Evolutionary conservation across 2,888 invertebrate species (phyloP).

Genomic region (Hydraecia micacea): DNA sequence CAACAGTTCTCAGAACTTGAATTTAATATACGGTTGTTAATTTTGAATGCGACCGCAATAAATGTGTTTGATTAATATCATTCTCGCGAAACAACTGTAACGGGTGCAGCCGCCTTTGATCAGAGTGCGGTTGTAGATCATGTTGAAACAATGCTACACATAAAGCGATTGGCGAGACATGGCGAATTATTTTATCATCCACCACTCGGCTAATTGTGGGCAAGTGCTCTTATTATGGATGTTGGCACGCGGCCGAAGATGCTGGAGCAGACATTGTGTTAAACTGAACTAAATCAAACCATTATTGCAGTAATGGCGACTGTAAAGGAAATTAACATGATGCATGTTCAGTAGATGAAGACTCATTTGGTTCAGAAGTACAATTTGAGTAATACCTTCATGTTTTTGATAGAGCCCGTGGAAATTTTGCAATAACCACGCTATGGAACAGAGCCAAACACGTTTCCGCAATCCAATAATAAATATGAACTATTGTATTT

Average conservation of each 20-base stretch:
- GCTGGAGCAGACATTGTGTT: conserved; percentile 49
- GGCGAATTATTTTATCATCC: conserved; percentile 76
- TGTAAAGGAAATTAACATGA: conserved; percentile 55
- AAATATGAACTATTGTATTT: conserved; percentile 72
- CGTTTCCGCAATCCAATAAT: conserved; percentile 73
- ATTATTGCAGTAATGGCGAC: conserved; percentile 55
- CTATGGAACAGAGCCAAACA: conserved; percentile 74
- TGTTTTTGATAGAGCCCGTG: conserved; percentile 70
- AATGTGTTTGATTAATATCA: conserved; percentile 88
- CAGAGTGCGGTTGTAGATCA: conserved; percentile 83
- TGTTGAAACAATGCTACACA: conserved; percentile 76
- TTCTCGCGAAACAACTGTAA: conserved; percentile 86
- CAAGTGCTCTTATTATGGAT: conserved; percentile 57
- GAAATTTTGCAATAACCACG: conserved; percentile 70
- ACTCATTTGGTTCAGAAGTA: conserved; percentile 21
- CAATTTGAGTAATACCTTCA: conserved; percentile 38
- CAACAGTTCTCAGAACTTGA: conserved; percentile 83
- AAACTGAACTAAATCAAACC: conserved; percentile 61
- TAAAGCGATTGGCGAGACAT: conserved; percentile 73
- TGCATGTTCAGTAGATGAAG: conserved; percentile 31
- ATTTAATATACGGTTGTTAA: conserved; percentile 86
- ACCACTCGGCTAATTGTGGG: conserved; percentile 65
- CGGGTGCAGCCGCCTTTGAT: conserved; percentile 81
- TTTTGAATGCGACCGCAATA: conserved; percentile 85
- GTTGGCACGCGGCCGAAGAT: conserved; percentile 66